Base-by-base conservation (phyloP, 2,888 invertebrate genomes). In the Pollenia griseotomentosa region DNA sequence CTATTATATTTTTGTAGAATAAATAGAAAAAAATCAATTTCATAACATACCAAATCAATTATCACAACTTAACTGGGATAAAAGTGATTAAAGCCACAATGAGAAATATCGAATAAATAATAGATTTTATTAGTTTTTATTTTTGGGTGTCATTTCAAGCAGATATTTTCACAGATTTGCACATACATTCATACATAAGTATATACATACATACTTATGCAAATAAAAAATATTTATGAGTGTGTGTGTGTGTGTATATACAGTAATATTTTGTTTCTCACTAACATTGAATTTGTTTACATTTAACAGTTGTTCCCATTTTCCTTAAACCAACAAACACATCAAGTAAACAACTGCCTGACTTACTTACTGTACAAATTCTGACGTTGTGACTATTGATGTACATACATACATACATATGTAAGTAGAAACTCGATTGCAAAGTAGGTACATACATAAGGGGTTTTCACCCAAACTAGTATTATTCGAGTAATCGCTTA, bases 231-330 rank as follows among this genome's bases (percentile, higher is more conserved):
- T 33, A 6, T 33, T 33, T 33, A 33, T 33, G 33, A 4, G 2
- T 33, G 33, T 2, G 4, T 33, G 33, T 33, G 33, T 33, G 3
- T 33, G 61, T 14, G 5, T 33, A 6, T 33, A 61, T 14, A 46
- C 53, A 23, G 51, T 53, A 68, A 79, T 51, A 77, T 81, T 77
- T 85, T 77, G 44, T 59, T 81, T 70, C 75, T 55, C 85, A 75
- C 51, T 71, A 65, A 16, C 42, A 66, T 73, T 73, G 51, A 53
- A 81, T 73, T 16, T 82, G 63, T 82, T 86, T 82, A 63, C 73
- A 68, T 77, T 73, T 42, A 82, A 74, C 73, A 86, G 44, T 83
- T 86, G 86, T 65, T 83, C 63, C 74, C 55, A 51, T 74, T 74
- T 82, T 78, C 10, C 48, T 66, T 46, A 75, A 85, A 75, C 71